Evolutionary conservation across 2,888 invertebrate species (phyloP).

Genomic region (Dioctria linearis): DNA sequence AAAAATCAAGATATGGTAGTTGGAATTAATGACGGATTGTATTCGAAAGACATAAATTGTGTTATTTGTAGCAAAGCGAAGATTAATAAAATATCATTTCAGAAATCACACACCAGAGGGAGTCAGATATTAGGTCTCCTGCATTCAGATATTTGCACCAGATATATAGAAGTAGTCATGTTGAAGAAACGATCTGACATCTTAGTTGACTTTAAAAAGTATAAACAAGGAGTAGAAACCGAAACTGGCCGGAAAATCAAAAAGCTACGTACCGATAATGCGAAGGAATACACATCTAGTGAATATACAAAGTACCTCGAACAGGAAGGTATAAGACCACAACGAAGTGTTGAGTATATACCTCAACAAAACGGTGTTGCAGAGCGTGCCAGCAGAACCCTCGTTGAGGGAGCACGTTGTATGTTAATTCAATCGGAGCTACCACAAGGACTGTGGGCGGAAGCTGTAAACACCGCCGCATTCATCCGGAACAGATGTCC

Average conservation of each 20-base stretch:
- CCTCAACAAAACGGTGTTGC: constrained; percentile 59
- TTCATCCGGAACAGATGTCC: constrained; percentile 52
- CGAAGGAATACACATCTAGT: not conserved
- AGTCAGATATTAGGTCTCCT: not conserved
- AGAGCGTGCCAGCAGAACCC: constrained; percentile 60
- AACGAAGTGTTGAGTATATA: not conserved
- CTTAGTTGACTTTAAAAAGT: not conserved
- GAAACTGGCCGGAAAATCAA: not conserved
- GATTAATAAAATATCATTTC: not conserved
- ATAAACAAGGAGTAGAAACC: not conserved
- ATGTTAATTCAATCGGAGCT: constrained; percentile 61
- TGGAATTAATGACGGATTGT: too few relatives aligned
- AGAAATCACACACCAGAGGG: not conserved
- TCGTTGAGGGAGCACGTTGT: constrained; percentile 61
- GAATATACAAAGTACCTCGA: not conserved
- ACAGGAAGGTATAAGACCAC: not conserved
- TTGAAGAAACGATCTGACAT: not conserved
- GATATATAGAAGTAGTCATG: not conserved
- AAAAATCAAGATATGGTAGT: too few relatives aligned
- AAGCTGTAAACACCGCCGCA: constrained; percentile 62
- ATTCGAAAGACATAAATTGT: not conserved
- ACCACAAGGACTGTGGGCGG: constrained; percentile 61
- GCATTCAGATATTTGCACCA: constrained; percentile 3
- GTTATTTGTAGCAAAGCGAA: not conserved
- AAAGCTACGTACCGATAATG: not conserved